Percentiles rank a stretch among this genome's conserved stretches.
phyloP scores from a whole-genome alignment of 2,797 vertebrate genomes.

The Picus viridis region DNA sequence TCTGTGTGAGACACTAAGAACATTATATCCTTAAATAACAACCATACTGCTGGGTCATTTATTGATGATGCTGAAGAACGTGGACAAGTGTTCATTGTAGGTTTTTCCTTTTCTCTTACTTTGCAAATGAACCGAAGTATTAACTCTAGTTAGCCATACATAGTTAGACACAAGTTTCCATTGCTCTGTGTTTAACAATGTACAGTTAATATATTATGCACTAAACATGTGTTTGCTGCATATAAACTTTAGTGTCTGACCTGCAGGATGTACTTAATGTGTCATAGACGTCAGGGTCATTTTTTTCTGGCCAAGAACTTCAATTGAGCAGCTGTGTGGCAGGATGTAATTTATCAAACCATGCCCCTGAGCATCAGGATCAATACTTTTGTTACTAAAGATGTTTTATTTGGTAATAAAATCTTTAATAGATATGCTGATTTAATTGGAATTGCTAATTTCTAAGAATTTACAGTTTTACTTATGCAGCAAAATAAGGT shows the following conservation, averaged over 20 bases:
- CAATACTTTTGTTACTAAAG: not conserved
- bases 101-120: slow-evolving; percentile 23
- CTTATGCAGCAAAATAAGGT: not conserved
- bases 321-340: not conserved
- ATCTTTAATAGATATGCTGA: not conserved
- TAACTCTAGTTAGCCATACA: not conserved
- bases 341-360: not conserved
- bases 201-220: slow-evolving; percentile 25
- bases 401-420: not conserved
- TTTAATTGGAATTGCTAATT: not conserved
- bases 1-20: not conserved
- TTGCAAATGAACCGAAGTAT: slow-evolving; percentile 22
- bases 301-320: not conserved
- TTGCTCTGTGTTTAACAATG: not conserved
- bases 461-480: not conserved
- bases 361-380: not conserved
- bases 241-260: not conserved
- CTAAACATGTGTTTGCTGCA: slow-evolving; percentile 2
- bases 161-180: not conserved
- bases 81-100: slow-evolving; percentile 55
- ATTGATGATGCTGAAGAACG: slow-evolving; percentile 50
- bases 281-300: not conserved
- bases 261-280: not conserved
- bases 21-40: not conserved
- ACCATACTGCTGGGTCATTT: not conserved